phyloP scores from a whole-genome alignment of 2,113 vertebrate genomes.

The Tyrannus savana region DNA sequence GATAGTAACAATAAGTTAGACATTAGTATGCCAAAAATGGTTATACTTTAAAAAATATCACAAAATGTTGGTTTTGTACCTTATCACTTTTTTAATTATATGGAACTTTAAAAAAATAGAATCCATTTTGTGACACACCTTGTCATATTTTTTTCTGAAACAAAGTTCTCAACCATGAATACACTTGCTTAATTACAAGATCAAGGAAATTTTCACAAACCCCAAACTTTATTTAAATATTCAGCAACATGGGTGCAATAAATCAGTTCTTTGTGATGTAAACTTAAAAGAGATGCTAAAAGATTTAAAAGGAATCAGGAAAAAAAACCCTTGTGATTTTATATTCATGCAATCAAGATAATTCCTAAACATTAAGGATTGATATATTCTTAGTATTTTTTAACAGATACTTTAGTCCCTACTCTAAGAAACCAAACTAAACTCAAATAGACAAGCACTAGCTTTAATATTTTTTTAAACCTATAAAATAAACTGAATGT shows the following conservation, averaged over 20 bases:
- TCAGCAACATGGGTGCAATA: not conserved
- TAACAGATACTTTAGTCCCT: not conserved
- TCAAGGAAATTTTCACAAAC: not conserved
- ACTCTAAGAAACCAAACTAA: not conserved
- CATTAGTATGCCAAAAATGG: not conserved
- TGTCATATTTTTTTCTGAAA: not conserved
- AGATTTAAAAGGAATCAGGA: not conserved
- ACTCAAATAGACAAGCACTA: not conserved
- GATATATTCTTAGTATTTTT: not conserved
- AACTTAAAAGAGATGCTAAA: not conserved
- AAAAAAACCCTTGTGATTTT: rapidly evolving
- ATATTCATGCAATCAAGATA: not conserved
- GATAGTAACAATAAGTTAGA: not conserved
- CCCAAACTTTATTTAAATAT: not conserved
- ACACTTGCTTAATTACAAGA: not conserved
- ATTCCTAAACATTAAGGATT: not conserved
- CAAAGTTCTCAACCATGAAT: not conserved
- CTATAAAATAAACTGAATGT: not conserved
- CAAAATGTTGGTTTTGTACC: not conserved
- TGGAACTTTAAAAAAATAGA: not conserved
- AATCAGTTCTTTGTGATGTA: not conserved
- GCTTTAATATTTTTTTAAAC: not conserved
- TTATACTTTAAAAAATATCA: not conserved
- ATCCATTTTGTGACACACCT: not conserved
- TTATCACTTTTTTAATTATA: rapidly evolving